Percentiles rank a stretch among this genome's conserved stretches.
Evolutionary conservation across 2,888 invertebrate genomes (phyloP).

Genomic region (Napeogenes sylphis): DNA sequence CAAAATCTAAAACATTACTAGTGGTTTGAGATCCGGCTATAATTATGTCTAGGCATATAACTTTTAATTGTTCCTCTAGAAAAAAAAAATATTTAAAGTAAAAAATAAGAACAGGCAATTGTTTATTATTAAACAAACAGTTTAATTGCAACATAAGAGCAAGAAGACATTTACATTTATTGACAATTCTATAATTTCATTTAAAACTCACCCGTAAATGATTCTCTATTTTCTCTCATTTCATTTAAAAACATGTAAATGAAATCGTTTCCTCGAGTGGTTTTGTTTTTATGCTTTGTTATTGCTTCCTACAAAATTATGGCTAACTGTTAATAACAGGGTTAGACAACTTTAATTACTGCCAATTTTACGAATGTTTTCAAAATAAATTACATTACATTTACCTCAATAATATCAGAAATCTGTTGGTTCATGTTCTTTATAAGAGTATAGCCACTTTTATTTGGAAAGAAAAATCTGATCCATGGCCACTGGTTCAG

Average conservation of each 20-base stretch:
- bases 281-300: slow-evolving; percentile 53
- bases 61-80: slow-evolving; percentile 64
- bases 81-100: neutral
- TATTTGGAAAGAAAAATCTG: slow-evolving; percentile 79
- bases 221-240: slow-evolving; percentile 53
- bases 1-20: slow-evolving; percentile 79
- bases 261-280: slow-evolving; percentile 49
- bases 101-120: too few species aligned
- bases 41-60: slow-evolving; percentile 81
- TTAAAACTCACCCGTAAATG: slow-evolving; percentile 39
- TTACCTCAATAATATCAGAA: slow-evolving; percentile 66
- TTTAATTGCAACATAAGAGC: too few species aligned
- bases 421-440: slow-evolving; percentile 70
- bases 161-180: too few species aligned
- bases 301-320: slow-evolving; percentile 60
- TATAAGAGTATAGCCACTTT: slow-evolving; percentile 79
- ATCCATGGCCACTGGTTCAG: slow-evolving; percentile 83
- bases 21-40: slow-evolving; percentile 86
- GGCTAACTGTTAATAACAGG: too few species aligned
- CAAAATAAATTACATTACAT: neutral
- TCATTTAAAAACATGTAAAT: slow-evolving; percentile 78
- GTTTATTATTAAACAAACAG: too few species aligned
- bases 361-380: neutral
- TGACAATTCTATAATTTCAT: neutral
- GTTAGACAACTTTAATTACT: slow-evolving; percentile 35